Percentiles rank a stretch among this genome's conserved stretches.
Conservation (phyloP, 2,797 vertebrate genomes). For the Euthynnus affinis region DNA sequence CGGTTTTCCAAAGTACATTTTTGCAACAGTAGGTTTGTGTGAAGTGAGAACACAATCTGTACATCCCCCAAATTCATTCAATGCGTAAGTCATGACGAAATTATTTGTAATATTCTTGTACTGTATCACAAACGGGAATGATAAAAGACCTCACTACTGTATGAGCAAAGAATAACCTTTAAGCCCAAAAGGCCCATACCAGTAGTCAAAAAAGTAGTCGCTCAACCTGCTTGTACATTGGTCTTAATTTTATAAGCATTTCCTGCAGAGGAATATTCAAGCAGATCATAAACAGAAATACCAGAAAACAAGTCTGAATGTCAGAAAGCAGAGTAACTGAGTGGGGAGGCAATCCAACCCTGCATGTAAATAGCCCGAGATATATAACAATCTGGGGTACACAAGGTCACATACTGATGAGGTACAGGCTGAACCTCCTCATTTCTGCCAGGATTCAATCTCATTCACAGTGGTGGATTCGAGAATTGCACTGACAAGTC, state of each 20-base stretch:
- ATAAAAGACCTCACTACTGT: not conserved
- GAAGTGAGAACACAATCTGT: not conserved
- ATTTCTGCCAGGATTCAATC: slow-evolving; percentile 4
- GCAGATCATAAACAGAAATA: not conserved
- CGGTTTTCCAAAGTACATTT: not conserved
- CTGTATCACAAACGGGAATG: not conserved
- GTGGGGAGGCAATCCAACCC: not conserved
- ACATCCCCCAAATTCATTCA: no score
- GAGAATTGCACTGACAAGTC: not conserved
- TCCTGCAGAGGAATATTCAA: not conserved
- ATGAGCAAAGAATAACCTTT: not conserved
- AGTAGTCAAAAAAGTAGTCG: no score
- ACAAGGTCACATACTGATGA: not conserved
- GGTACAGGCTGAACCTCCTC: not conserved
- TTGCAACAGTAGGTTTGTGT: not conserved
- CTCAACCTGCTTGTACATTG: no score
- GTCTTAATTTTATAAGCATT: no score
- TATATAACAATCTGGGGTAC: not conserved
- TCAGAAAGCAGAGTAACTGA: not conserved
- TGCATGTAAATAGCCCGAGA: not conserved
- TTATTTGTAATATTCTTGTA: not conserved
- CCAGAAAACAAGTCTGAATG: not conserved
- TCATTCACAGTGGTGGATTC: slow-evolving; percentile 4
- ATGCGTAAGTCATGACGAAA: not conserved
- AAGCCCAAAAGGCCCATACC: not conserved